These are phyloP conservation scores for Taphrorychus bicolor DNA, from an alignment of 2,888 invertebrate species.

Conservation along the genomic window DNA sequence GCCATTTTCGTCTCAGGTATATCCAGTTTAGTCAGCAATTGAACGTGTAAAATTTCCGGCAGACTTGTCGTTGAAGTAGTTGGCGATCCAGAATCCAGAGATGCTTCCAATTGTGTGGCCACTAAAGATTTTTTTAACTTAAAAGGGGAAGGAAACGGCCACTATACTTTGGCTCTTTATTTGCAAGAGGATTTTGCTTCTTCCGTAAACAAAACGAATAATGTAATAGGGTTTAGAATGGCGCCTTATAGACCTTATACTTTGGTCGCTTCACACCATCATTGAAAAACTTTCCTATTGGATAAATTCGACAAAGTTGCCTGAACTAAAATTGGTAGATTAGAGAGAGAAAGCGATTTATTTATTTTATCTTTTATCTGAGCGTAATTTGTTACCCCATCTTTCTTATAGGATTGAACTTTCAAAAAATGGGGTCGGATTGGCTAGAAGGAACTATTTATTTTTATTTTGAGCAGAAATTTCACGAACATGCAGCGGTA, in stretches of 20 bases:
- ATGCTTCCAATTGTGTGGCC: neutral
- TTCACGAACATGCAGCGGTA: neutral
- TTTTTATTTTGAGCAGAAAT: neutral
- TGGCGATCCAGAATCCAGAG: neutral
- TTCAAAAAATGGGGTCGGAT: neutral
- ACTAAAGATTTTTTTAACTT: neutral
- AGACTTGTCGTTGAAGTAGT: neutral
- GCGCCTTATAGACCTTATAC: neutral
- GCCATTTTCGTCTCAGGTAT: neutral
- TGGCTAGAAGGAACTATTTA: neutral
- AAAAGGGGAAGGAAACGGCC: neutral
- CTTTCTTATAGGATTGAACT: neutral
- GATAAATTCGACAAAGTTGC: neutral
- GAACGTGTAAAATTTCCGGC: neutral
- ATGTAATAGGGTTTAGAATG: neutral
- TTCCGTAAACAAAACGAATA: neutral
- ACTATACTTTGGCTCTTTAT: neutral
- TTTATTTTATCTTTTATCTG: neutral
- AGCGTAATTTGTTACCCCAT: neutral
- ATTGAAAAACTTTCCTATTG: neutral
- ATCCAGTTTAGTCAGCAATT: neutral
- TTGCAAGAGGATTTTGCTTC: neutral
- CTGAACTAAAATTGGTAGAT: neutral
- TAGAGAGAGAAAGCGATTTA: neutral
- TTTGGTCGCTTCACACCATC: neutral